Evolutionary conservation across 2,888 invertebrate genomes (phyloP), one percentile per base, ranked within the genome.

Genomic region (Scaptodrosophila latifasciaeformis): DNA sequence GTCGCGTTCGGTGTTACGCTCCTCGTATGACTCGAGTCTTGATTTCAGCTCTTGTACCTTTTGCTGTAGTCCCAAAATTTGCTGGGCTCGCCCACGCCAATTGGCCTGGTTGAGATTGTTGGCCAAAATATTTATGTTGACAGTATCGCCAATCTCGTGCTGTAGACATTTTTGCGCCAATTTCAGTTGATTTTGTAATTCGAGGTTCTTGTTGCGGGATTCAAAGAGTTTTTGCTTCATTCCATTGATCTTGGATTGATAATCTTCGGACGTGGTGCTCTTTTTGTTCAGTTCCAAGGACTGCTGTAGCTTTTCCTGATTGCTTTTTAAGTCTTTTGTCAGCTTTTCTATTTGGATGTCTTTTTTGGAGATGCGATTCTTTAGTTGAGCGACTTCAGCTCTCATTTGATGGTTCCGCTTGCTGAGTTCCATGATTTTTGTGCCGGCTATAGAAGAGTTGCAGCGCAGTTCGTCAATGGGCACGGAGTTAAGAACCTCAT

Each of bases 41-140:
- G 89, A 89, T 70, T 91, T 91, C 0, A 93, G 82, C 45, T 93
- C 92, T 4, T 83, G 84, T 44, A 93, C 86, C 86, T 91, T 92
- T 48, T 90, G 89, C 78, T 92, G 92, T 43, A 94, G 84, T 10
- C 90, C 85, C 0, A 90, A 83, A 55, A 94, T 93, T 76, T 93
- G 92, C 74, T 94, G 93, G 1, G 93, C 92, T 61, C 94, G 88
- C 0, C 94, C 94, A 62, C 92, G 90, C 93, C 94, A 94, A 9
- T 89, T 90, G 37, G 89, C 87, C 45, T 89, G 85, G 56, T 89
- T 88, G 65, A 88, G 88, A 12, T 89, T 88, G 63, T 88, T 88
- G 44, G 88, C 88, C 27, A 92, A 80, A 47, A 88, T 88, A 67
- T 89, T 90, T 7, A 93, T 87, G 69, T 90, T 90, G 34, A 92